A percentile compares a stretch with the other conserved stretches of the same genome.
phyloP scores from a whole-genome alignment of 1,140 invertebrate species.

The Samia ricini region DNA sequence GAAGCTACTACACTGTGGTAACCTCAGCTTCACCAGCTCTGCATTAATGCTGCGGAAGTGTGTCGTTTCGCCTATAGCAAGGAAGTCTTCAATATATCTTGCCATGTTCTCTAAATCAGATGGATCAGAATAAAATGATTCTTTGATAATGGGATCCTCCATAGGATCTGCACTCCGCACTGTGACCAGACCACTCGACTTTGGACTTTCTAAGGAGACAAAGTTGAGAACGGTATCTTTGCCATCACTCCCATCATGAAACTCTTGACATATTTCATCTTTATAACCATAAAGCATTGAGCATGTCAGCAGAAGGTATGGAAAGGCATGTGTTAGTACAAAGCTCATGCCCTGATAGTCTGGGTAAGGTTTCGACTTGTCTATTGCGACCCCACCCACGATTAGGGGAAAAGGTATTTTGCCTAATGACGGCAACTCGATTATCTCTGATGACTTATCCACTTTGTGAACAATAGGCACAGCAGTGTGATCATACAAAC shows the following conservation, averaged over 20 bases:
- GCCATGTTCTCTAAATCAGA: slow-evolving; percentile 5
- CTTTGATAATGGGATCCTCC: neutral
- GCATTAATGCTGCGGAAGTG: neutral
- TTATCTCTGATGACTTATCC: neutral
- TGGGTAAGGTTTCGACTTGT: neutral
- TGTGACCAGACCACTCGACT: neutral
- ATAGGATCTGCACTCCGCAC: slow-evolving; percentile 5
- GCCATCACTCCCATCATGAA: neutral
- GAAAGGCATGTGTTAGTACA: neutral
- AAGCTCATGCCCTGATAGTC: slow-evolving; percentile 7
- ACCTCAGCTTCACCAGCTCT: neutral
- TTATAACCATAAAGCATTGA: neutral
- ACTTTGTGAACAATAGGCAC: slow-evolving; percentile 8
- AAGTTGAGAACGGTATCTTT: neutral
- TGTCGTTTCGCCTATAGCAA: neutral
- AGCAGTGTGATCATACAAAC: slow-evolving; percentile 5
- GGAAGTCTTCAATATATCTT: slow-evolving; percentile 4
- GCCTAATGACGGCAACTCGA: neutral
- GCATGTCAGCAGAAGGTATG: neutral
- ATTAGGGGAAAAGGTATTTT: neutral
- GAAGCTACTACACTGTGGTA: neutral
- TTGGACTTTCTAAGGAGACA: neutral
- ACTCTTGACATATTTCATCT: slow-evolving; percentile 2
- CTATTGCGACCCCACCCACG: neutral
- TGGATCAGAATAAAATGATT: neutral